phyloP scores from a whole-genome alignment of 2,113 vertebrate species.

The Sialia sialis region DNA sequence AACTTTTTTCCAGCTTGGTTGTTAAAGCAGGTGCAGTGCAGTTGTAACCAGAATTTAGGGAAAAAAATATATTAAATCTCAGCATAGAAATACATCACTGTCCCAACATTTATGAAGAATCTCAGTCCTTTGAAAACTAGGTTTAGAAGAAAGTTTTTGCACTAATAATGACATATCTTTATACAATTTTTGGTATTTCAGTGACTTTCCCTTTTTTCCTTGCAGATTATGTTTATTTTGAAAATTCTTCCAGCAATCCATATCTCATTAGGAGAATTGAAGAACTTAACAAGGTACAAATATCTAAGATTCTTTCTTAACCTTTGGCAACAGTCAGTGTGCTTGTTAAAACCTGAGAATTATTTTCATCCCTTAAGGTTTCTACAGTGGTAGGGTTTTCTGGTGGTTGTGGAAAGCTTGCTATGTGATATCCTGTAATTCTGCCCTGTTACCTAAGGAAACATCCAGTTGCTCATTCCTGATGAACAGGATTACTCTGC shows the following conservation, averaged over 20 bases:
- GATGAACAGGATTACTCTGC: background rate
- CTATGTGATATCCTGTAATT: background rate
- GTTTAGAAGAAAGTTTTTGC: background rate
- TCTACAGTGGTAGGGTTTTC: background rate
- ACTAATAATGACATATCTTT: background rate
- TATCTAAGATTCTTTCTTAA: background rate
- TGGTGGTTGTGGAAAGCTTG: background rate
- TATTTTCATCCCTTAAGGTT: background rate
- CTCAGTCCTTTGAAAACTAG: background rate
- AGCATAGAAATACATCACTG: background rate
- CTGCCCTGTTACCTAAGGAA: background rate
- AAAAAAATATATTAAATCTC: background rate
- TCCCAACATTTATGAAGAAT: background rate
- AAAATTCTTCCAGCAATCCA: constrained; percentile 99
- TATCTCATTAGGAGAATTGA: constrained; percentile 98
- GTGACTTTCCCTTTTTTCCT: background rate
- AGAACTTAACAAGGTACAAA: constrained; percentile 96
- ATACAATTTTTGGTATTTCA: background rate
- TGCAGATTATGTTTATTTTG: constrained; percentile 99
- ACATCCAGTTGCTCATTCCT: background rate
- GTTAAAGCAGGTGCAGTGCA: background rate
- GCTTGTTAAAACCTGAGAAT: background rate
- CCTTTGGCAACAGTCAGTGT: background rate
- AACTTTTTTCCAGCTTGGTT: background rate
- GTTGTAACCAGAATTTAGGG: background rate